Conservation (phyloP, 2,888 invertebrate genomes). For the Dynastes hyllus region DNA sequence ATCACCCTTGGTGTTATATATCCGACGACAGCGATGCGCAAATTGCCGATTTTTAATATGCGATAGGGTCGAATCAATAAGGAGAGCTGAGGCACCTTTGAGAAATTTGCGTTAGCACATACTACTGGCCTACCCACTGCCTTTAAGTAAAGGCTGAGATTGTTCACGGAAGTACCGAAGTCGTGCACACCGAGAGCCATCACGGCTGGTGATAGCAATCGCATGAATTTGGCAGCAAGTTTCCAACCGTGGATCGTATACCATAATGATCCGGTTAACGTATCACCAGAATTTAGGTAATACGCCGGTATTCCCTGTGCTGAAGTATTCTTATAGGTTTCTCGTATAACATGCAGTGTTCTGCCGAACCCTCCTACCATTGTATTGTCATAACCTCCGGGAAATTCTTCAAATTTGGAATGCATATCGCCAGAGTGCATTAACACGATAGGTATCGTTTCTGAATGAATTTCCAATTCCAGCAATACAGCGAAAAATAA, state of each 20-base stretch:
- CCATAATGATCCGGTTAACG: slow-evolving; percentile 92
- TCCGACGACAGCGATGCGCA: slow-evolving; percentile 87
- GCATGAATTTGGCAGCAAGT: slow-evolving; percentile 86
- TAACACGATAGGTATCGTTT: neutral
- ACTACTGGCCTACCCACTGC: slow-evolving; percentile 83
- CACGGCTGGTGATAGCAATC: slow-evolving; percentile 87
- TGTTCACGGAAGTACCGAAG: slow-evolving; percentile 87
- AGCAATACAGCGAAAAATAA: no score
- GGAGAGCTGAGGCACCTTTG: slow-evolving; percentile 76
- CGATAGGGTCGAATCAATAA: slow-evolving; percentile 74
- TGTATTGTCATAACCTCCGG: neutral
- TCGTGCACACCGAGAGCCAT: slow-evolving; percentile 89
- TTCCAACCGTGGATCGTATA: slow-evolving; percentile 88
- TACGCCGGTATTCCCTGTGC: slow-evolving; percentile 77
- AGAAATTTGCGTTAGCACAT: slow-evolving; percentile 81
- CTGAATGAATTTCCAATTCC: no score
- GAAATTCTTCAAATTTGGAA: slow-evolving; percentile 16
- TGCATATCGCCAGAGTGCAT: slow-evolving; percentile 4
- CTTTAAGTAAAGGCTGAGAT: slow-evolving; percentile 84
- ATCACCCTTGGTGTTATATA: slow-evolving; percentile 79
- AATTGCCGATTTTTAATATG: slow-evolving; percentile 77
- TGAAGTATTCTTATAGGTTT: slow-evolving; percentile 75
- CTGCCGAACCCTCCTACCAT: slow-evolving; percentile 87
- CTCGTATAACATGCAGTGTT: slow-evolving; percentile 77
- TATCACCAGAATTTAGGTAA: slow-evolving; percentile 93